Percentiles rank a stretch among this genome's conserved stretches.
phyloP scores from a whole-genome alignment of 2,797 vertebrate genomes.

The Lagodon rhomboides region DNA sequence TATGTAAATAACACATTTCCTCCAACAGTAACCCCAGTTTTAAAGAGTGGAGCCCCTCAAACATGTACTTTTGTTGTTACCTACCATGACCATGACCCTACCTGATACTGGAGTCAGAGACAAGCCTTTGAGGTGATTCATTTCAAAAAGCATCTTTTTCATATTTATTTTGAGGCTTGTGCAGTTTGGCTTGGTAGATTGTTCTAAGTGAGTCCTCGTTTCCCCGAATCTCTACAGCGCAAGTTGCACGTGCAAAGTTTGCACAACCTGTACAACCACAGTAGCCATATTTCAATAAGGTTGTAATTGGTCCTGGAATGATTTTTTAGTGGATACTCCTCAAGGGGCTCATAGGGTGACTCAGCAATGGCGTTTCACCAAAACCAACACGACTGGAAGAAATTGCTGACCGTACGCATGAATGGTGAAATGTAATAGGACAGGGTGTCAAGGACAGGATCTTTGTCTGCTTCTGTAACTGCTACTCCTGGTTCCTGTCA shows the following conservation, averaged over 20 bases:
- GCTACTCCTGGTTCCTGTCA: not conserved
- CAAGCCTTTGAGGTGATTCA: too few relatives aligned
- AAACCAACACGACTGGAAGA: slow-evolving; percentile 8
- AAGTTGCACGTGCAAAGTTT: not conserved
- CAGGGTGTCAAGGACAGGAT: not conserved
- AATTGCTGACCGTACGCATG: not conserved
- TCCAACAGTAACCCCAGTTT: not conserved
- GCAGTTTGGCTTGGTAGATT: too few relatives aligned
- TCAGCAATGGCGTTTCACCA: slow-evolving; percentile 3
- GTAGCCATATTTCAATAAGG: not conserved
- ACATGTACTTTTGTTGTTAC: not conserved
- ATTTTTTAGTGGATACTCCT: too few relatives aligned
- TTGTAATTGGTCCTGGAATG: too few relatives aligned
- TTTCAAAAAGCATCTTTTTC: too few relatives aligned
- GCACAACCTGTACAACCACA: not conserved
- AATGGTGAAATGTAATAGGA: not conserved
- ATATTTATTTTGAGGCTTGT: too few relatives aligned
- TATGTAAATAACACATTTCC: not conserved
- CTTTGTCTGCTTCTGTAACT: not conserved
- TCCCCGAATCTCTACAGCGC: not conserved
- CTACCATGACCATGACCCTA: too few relatives aligned
- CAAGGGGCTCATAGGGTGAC: slow-evolving; percentile 20
- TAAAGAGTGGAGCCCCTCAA: not conserved
- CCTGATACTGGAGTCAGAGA: too few relatives aligned
- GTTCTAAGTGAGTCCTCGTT: not conserved